Evolutionary conservation across 2,797 vertebrate genomes (phyloP).

Genomic region (Vireo griseus): DNA sequence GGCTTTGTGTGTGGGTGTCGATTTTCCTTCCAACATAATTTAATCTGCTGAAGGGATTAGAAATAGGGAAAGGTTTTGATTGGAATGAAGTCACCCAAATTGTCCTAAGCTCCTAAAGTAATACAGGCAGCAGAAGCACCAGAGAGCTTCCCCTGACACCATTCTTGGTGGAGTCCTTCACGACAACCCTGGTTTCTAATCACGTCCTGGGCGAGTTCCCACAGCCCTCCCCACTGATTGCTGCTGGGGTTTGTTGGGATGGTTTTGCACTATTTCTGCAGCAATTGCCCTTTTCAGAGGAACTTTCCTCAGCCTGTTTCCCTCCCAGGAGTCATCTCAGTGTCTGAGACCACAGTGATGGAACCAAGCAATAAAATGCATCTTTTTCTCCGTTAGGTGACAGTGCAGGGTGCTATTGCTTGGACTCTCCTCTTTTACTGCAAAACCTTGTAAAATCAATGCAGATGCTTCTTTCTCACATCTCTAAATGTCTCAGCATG

Average conservation of each 20-base stretch:
- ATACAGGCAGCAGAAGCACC: not conserved
- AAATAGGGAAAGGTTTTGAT: not conserved
- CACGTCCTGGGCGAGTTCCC: not conserved
- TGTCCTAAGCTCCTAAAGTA: not conserved
- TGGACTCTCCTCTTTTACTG: not conserved
- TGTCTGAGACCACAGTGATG: not conserved
- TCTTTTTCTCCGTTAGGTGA: not conserved
- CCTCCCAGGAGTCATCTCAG: fast-evolving
- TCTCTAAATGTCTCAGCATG: not conserved
- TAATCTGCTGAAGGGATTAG: slow-evolving; percentile 17
- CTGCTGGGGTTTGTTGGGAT: not conserved
- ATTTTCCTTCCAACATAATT: not conserved
- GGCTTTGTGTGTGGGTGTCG: not conserved
- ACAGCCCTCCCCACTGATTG: not conserved
- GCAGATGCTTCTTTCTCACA: not conserved
- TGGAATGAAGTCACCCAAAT: not conserved
- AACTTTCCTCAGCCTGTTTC: not conserved
- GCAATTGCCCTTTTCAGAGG: not conserved
- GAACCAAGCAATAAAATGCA: not conserved
- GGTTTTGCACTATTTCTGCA: not conserved
- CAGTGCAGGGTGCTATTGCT: not conserved
- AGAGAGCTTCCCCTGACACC: not conserved
- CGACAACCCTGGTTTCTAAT: not conserved
- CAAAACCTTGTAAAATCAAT: not conserved
- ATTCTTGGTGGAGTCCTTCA: not conserved